Evolutionary conservation across 2,888 invertebrate species (phyloP), one percentile per base, ranked within the genome.

Genomic region (Hoplodrina blanda): DNA sequence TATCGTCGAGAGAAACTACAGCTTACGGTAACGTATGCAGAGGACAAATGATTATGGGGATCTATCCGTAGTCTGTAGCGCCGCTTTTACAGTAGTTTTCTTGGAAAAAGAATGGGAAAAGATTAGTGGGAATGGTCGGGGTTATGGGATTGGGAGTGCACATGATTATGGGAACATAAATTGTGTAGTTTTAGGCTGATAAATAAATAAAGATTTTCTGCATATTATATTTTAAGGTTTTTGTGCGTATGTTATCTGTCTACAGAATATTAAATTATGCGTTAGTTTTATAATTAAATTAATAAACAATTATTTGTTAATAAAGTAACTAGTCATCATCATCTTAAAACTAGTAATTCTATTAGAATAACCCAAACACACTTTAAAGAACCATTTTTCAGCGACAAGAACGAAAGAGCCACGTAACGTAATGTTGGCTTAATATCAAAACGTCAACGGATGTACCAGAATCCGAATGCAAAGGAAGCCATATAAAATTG

Each of bases 401-500:
- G 54, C 60, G 2, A 57, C 52, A 62, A 20, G 55, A 62, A 59
- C 30, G 56, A 63, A 62, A 73, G 44, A 69, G 61, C 25, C 52
- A 62, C 68, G 56, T 76, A 80, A 74, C 54, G 52, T 66, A 60
- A 76, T 71, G 76, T 76, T 81, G 80, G 81, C 76, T 67, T 61
- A 60, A 73, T 76, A 75, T 74, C 80, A 77, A 76, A 85, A 74
- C 54, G 25, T 72, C 69, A 74, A 56, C 69, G 68, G 60, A 72
- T 62, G 50, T 55, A 84, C 62, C 73, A 70, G 68, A 69, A 76
- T 70, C 57, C 69, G 68, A 78, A 81, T 77, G 81, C 83, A 83
- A 83, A 87, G 83, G 79, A 81, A 85, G 79, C 71, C 73, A 80
- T 82, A 81, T 73, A 73, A 80, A 84, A 81, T 64, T 74, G 75